phyloP scores from a whole-genome alignment of 2,797 vertebrate species.

The Sparidentex hasta region DNA sequence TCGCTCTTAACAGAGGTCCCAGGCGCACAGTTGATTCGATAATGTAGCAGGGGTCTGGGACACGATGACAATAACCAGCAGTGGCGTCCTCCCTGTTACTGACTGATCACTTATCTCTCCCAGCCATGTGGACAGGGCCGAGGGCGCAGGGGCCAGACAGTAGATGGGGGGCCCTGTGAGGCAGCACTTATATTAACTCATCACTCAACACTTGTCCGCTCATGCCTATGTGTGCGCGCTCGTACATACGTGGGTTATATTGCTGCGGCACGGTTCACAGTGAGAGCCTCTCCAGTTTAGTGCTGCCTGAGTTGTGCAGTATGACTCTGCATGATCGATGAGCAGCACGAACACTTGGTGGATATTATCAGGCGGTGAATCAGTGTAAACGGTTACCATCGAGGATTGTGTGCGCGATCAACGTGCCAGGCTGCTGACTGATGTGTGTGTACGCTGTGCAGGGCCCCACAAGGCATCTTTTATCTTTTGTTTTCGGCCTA shows the following conservation, averaged over 20 bases:
- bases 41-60: neutral
- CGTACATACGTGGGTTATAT: conserved; percentile 24
- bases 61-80: conserved; percentile 36
- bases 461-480: neutral
- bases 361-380: conserved; percentile 45
- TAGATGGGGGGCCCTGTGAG: conserved; percentile 22
- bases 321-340: conserved; percentile 35
- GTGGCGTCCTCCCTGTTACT: conserved; percentile 28
- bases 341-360: conserved; percentile 9
- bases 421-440: conserved; percentile 37
- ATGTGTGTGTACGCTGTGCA: conserved; percentile 16
- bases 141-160: conserved; percentile 32
- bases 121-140: conserved; percentile 45
- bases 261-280: conserved; percentile 3
- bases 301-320: neutral
- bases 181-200: conserved; percentile 54
- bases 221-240: conserved; percentile 8
- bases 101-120: conserved; percentile 48
- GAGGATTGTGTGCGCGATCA: conserved; percentile 38
- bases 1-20: conserved; percentile 7
- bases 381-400: conserved; percentile 37
- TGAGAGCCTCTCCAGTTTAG: conserved; percentile 18
- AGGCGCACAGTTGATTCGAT: neutral
- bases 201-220: conserved; percentile 57
- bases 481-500: conserved; percentile 42